phyloP scores from a whole-genome alignment of 2,797 vertebrate genomes.

The Tragelaphus eurycerus region DNA sequence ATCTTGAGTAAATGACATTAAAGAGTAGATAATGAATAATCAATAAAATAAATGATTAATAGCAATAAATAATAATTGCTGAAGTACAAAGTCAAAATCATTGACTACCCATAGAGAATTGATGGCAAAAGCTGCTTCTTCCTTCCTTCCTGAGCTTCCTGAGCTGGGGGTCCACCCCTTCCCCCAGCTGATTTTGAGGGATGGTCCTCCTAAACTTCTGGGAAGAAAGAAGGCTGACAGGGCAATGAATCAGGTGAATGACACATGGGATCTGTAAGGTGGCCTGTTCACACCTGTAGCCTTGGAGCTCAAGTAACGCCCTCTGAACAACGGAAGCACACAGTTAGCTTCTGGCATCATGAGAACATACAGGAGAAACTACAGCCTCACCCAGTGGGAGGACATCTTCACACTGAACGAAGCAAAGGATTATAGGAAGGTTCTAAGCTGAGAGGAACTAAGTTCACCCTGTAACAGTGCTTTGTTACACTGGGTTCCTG shows the following conservation, averaged over 20 bases:
- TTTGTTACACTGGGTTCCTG: neutral
- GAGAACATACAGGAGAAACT: neutral
- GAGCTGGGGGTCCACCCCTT: rapidly evolving
- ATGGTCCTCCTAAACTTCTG: neutral
- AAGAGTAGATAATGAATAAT: neutral
- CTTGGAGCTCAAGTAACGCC: conserved; percentile 5
- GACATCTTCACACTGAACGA: neutral
- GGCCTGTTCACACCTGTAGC: conserved; percentile 52
- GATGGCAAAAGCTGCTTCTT: neutral
- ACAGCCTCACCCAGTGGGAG: neutral
- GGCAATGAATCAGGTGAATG: conserved; percentile 58
- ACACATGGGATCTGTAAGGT: neutral
- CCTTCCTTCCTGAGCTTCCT: neutral
- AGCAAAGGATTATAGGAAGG: neutral
- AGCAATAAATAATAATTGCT: neutral
- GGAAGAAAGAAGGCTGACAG: conserved; percentile 27
- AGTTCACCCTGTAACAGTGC: neutral
- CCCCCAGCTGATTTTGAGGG: neutral
- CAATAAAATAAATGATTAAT: neutral
- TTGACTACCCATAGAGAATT: neutral
- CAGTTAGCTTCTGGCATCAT: neutral
- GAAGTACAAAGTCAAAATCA: neutral
- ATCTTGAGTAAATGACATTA: neutral
- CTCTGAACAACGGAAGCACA: neutral
- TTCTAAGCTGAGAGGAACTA: neutral